Conservation (phyloP, 2,888 invertebrate species). For the Dicycla oo region DNA sequence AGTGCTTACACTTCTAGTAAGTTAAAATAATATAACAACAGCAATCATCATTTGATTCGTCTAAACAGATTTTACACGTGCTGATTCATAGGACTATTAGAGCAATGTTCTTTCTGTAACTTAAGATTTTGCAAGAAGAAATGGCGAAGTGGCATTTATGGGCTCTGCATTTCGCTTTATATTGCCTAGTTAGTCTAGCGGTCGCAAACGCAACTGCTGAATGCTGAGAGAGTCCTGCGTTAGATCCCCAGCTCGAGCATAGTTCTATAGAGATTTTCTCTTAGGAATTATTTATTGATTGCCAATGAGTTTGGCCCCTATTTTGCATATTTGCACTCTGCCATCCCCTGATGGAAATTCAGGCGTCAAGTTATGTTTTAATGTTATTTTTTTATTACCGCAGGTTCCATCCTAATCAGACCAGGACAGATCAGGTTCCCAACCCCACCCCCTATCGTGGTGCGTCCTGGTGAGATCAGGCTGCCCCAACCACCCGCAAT, state of each 20-base stretch:
- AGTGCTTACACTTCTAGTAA: too few species aligned
- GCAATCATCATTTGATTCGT: too few species aligned
- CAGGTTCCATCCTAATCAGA: slow-evolving; percentile 78
- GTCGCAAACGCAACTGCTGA: background rate
- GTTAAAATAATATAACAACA: too few species aligned
- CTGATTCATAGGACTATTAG: background rate
- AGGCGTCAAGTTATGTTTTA: too few species aligned
- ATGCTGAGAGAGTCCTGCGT: background rate
- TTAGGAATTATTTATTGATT: too few species aligned
- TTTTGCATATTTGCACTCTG: too few species aligned
- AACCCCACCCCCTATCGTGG: slow-evolving; percentile 73
- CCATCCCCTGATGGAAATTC: background rate
- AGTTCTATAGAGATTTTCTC: background rate
- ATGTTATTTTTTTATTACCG: slow-evolving; percentile 19
- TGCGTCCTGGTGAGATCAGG: slow-evolving; percentile 75
- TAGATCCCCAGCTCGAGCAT: background rate
- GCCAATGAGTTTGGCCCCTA: too few species aligned
- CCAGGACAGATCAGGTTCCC: slow-evolving; percentile 81
- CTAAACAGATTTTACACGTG: background rate
- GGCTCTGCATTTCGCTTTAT: background rate
- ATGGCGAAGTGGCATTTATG: background rate
- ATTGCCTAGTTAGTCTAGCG: background rate
- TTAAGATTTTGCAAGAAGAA: background rate
- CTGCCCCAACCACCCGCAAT: slow-evolving; percentile 74
- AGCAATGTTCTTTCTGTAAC: background rate